phyloP scores from a whole-genome alignment of 2,797 vertebrate species.

The Microctenopoma lineatum region DNA sequence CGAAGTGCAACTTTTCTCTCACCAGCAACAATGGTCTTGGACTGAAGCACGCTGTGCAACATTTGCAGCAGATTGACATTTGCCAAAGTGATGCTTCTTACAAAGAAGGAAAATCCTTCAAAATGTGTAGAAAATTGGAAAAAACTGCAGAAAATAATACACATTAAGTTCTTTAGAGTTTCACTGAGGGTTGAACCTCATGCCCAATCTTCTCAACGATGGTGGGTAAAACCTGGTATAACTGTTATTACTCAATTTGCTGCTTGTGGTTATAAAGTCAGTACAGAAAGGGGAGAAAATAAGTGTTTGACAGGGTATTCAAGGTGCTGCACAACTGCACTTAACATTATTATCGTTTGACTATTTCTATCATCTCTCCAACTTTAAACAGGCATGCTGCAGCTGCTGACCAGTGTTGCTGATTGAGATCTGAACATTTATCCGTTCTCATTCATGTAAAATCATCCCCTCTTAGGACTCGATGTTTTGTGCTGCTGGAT shows the following conservation, averaged over 20 bases:
- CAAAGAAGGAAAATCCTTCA: neutral
- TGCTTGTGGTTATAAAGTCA: slow-evolving; percentile 1
- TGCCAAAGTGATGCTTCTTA: neutral
- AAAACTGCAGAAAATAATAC: neutral
- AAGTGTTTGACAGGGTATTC: slow-evolving; percentile 1
- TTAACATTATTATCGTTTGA: neutral
- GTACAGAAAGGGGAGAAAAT: neutral
- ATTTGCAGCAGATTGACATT: slow-evolving; percentile 9
- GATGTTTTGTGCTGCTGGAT: slow-evolving; percentile 68
- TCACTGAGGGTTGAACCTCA: neutral
- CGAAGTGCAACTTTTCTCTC: slow-evolving; percentile 72
- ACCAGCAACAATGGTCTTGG: slow-evolving; percentile 73
- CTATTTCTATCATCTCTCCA: slow-evolving; percentile 7
- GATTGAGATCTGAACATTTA: slow-evolving; percentile 50
- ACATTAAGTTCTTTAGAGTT: neutral
- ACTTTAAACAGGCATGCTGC: slow-evolving; percentile 46
- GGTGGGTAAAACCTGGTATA: neutral
- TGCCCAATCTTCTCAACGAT: neutral
- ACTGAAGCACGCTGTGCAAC: slow-evolving; percentile 47
- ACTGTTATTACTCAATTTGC: neutral
- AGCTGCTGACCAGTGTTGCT: slow-evolving; percentile 66
- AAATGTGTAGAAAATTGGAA: neutral
- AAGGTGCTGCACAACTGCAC: slow-evolving; percentile 24
- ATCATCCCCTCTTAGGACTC: slow-evolving; percentile 37
- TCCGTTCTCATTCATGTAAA: slow-evolving; percentile 28